These are phyloP conservation scores for Rotaria macrura DNA, from an alignment of 2,888 invertebrate species.

Conservation along the genomic window DNA sequence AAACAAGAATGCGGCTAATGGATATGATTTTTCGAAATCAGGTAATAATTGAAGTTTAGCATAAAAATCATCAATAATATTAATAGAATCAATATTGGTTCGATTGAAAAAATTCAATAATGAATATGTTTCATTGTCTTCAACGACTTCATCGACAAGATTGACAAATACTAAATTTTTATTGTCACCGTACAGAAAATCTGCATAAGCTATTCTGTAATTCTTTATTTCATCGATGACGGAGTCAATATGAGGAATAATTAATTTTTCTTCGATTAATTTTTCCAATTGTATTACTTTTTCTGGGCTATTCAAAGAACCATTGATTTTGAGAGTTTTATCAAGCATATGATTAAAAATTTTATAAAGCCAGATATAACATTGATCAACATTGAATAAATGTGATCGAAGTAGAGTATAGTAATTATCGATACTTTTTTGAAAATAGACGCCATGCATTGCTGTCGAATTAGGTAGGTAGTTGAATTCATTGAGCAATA, in stretches of 20 bases:
- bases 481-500: not conserved
- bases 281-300: not conserved
- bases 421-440: not conserved
- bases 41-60: not conserved
- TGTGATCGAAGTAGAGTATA: not conserved
- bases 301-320: not conserved
- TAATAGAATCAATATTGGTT: not conserved
- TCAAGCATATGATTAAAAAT: not conserved
- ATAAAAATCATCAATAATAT: not conserved
- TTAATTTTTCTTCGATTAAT: not conserved
- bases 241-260: not conserved
- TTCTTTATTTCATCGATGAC: not conserved
- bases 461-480: not conserved
- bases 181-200: not conserved
- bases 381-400: not conserved
- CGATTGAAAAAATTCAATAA: not conserved
- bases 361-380: constrained; percentile 14
- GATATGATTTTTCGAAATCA: not conserved
- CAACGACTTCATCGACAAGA: not conserved
- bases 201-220: not conserved
- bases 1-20: not conserved
- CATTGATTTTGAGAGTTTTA: not conserved
- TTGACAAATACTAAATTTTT: not conserved
- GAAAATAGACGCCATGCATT: not conserved
- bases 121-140: not conserved